A percentile compares a stretch with the other conserved stretches of the same genome.
Evolutionary conservation across 1,140 invertebrate genomes (phyloP).

Genomic region (Leucophenga varia): DNA sequence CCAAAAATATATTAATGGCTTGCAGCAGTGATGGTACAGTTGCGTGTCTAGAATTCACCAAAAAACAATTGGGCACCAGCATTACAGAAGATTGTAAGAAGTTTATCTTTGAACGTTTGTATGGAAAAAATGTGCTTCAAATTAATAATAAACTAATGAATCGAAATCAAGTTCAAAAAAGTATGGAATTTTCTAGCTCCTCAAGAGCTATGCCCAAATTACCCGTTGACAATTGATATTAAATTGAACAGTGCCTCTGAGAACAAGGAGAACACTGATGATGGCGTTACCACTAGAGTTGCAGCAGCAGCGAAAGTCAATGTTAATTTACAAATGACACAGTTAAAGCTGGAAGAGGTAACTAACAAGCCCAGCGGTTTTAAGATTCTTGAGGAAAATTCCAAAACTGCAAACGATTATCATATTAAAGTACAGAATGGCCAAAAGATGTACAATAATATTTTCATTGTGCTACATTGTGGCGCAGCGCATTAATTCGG

Average conservation of each 20-base stretch:
- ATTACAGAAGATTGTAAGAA: slow-evolving; percentile 72
- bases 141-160: too few species aligned
- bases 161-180: too few species aligned
- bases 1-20: slow-evolving; percentile 68
- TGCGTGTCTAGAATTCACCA: slow-evolving; percentile 82
- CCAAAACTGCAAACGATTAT: slow-evolving; percentile 20
- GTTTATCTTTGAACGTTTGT: slow-evolving; percentile 76
- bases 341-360: too few species aligned
- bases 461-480: slow-evolving; percentile 15
- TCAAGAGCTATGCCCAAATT: too few species aligned
- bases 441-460: slow-evolving; percentile 9
- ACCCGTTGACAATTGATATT: too few species aligned
- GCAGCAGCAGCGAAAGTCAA: slow-evolving; percentile 9
- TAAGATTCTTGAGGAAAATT: too few species aligned
- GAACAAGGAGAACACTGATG: slow-evolving; percentile 56
- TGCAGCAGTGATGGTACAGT: slow-evolving; percentile 93
- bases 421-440: slow-evolving; percentile 21
- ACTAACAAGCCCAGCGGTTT: too few species aligned
- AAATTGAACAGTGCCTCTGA: too few species aligned
- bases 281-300: too few species aligned
- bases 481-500: not conserved
- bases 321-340: too few species aligned
- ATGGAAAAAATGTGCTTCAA: slow-evolving; percentile 78
- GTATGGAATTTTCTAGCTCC: too few species aligned
- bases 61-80: slow-evolving; percentile 82